phyloP scores from a whole-genome alignment of 2,888 invertebrate genomes.

The Drosophila paracracens region DNA sequence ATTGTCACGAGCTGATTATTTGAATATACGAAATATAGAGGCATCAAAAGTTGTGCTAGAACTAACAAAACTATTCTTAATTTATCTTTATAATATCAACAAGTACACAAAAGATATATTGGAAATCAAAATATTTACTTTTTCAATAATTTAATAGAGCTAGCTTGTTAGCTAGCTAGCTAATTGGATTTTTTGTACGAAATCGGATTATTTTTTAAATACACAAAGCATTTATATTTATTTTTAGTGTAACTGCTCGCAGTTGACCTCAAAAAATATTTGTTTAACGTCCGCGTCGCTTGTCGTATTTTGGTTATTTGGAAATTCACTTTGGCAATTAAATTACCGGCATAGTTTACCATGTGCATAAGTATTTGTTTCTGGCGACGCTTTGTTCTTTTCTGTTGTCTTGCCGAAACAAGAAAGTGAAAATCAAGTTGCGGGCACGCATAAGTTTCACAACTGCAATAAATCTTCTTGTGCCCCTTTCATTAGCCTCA shows the following conservation, averaged over 20 bases:
- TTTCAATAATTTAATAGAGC: neutral
- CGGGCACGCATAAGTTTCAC: conserved; percentile 59
- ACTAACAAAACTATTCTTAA: neutral
- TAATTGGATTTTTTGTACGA: neutral
- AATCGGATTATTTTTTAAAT: neutral
- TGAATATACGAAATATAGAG: neutral
- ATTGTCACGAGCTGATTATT: conserved; percentile 1
- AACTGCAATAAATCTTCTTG: conserved; percentile 75
- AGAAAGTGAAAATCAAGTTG: conserved; percentile 69
- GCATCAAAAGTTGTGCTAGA: neutral
- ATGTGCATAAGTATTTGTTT: conserved; percentile 11
- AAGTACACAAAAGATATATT: neutral
- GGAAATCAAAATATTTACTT: neutral
- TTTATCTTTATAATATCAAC: neutral
- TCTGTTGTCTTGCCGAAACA: conserved; percentile 22
- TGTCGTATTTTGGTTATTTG: conserved; percentile 42
- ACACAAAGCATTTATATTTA: conserved; percentile 21
- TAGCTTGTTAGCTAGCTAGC: neutral
- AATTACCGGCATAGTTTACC: conserved; percentile 40
- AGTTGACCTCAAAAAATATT: conserved; percentile 34
- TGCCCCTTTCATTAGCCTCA: conserved; percentile 73
- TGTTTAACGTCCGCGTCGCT: conserved; percentile 28
- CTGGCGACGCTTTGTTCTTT: conserved; percentile 26
- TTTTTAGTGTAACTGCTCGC: conserved; percentile 8
- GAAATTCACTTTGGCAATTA: conserved; percentile 47